Evolutionary conservation across 2,797 vertebrate genomes (phyloP).

Genomic region (Eulemur rubriventer): DNA sequence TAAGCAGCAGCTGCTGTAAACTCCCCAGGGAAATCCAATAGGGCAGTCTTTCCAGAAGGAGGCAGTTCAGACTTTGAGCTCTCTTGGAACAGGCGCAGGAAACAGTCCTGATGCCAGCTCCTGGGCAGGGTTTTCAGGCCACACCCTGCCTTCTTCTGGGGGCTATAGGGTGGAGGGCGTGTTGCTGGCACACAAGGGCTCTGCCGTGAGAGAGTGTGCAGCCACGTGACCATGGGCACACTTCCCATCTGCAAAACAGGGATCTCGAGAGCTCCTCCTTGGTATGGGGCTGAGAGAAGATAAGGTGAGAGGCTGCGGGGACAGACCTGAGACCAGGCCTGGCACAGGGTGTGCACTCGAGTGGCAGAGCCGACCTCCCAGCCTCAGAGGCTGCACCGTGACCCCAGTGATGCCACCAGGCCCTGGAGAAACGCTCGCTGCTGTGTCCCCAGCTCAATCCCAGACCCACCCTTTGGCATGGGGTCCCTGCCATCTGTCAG

Average conservation of each 20-base stretch:
- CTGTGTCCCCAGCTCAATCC: neutral
- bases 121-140: neutral
- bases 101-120: neutral
- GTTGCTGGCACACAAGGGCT: fast-evolving
- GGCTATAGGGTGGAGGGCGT: fast-evolving
- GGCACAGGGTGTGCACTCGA: neutral
- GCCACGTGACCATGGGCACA: fast-evolving
- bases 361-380: neutral
- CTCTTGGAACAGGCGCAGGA: neutral
- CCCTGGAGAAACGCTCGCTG: neutral
- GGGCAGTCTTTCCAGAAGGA: neutral
- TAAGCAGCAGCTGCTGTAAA: neutral
- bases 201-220: fast-evolving
- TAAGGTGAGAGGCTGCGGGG: neutral
- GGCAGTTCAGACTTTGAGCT: neutral
- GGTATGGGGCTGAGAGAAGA: neutral
- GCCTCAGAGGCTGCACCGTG: fast-evolving
- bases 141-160: neutral
- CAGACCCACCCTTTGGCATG: too few species aligned
- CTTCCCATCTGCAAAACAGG: neutral
- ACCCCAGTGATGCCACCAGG: neutral
- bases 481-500: neutral
- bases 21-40: neutral
- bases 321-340: neutral
- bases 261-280: neutral